Evolutionary conservation across 2,888 invertebrate species (phyloP).

Genomic region (Gari tellinella): DNA sequence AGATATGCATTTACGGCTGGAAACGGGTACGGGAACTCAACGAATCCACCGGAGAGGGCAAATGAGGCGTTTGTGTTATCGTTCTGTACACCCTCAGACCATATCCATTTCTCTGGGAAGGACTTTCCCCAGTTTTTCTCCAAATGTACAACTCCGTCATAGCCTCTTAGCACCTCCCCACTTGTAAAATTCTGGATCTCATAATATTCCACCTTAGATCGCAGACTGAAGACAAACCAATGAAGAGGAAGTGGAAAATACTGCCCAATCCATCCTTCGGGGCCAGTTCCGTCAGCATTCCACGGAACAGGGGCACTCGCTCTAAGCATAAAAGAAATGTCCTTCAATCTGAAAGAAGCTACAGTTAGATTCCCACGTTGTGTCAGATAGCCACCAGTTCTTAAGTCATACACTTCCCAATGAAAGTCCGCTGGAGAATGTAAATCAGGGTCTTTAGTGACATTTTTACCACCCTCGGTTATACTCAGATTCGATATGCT

Average conservation of each 20-base stretch:
- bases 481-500: conserved; percentile 44
- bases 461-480: conserved; percentile 62
- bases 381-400: conserved; percentile 53
- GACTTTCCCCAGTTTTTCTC: conserved; percentile 79
- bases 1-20: conserved; percentile 66
- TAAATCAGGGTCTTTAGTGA: conserved; percentile 64
- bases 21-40: conserved; percentile 48
- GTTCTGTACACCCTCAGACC: conserved; percentile 67
- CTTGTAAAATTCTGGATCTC: conserved; percentile 47
- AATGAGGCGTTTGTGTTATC: conserved; percentile 52
- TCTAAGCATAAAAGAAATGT: conserved; percentile 50
- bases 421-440: conserved; percentile 64
- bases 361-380: conserved; percentile 52
- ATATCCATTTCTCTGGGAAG: conserved; percentile 76
- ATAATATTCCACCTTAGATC: conserved; percentile 63
- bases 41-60: conserved; percentile 71
- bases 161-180: conserved; percentile 29
- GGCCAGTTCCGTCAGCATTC: conserved; percentile 68
- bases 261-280: conserved; percentile 70
- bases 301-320: conserved; percentile 60
- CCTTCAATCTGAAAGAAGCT: conserved; percentile 61
- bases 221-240: conserved; percentile 77
- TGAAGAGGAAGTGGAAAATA: conserved; percentile 72
- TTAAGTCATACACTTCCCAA: conserved; percentile 48
- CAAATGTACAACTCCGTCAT: conserved; percentile 65